phyloP scores from a whole-genome alignment of 1,140 invertebrate genomes.

The Calosoma granatense region DNA sequence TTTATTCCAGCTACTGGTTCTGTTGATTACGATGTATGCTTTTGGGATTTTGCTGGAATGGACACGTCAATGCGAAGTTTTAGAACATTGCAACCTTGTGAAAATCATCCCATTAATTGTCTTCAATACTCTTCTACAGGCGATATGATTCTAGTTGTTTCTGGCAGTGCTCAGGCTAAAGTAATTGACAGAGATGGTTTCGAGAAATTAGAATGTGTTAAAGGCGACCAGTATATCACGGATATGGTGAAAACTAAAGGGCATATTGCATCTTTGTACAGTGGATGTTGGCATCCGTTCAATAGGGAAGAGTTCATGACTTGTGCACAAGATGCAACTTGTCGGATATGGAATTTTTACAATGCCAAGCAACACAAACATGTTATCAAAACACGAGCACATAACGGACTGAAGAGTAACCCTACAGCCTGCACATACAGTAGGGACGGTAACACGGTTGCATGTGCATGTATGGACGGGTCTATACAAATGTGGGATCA shows the following conservation, averaged over 20 bases:
- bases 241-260: conserved; percentile 94
- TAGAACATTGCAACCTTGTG: conserved; percentile 84
- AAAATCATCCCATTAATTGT: conserved; percentile 87
- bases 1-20: conserved; percentile 46
- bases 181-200: conserved; percentile 89
- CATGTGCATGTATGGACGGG: conserved; percentile 88
- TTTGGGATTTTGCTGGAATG: conserved; percentile 99
- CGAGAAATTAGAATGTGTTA: conserved; percentile 89
- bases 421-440: conserved; percentile 79
- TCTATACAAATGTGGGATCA: conserved; percentile 98
- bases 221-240: conserved; percentile 93
- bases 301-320: conserved; percentile 90
- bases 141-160: conserved; percentile 86
- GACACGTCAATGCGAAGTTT: conserved; percentile 84
- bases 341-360: conserved; percentile 81
- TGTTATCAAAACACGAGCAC: conserved; percentile 82
- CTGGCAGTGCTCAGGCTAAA: conserved; percentile 88
- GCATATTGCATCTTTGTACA: conserved; percentile 84
- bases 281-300: conserved; percentile 90
- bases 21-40: conserved; percentile 89
- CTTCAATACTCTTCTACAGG: conserved; percentile 90
- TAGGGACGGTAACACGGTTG: conserved; percentile 80
- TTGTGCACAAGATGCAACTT: conserved; percentile 84
- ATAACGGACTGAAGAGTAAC: conserved; percentile 78
- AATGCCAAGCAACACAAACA: conserved; percentile 64